Evolutionary conservation across 2,888 invertebrate genomes (phyloP).

Genomic region (Gandaritis pyraliata): DNA sequence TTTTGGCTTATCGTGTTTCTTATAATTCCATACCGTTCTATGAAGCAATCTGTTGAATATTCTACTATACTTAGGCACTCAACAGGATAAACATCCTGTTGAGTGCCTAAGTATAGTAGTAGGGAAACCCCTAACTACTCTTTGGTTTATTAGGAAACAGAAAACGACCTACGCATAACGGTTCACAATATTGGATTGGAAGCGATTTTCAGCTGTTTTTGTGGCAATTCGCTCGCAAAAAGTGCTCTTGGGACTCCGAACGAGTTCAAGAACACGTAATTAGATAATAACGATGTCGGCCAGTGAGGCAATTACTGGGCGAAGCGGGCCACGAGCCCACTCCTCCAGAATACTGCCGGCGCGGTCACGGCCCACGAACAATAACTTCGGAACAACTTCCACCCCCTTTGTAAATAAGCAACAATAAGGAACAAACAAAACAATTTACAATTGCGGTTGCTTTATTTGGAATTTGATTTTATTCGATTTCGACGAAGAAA

Average conservation of each 20-base stretch:
- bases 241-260: conserved; percentile 37
- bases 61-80: conserved; percentile 20
- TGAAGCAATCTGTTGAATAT: conserved; percentile 22
- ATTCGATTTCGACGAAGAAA: conserved; percentile 30
- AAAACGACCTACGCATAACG: conserved; percentile 25
- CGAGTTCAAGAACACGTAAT: conserved; percentile 51
- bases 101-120: no score
- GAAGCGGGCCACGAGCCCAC: conserved; percentile 40
- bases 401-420: conserved; percentile 51
- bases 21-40: conserved; percentile 1
- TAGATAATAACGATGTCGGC: conserved; percentile 55
- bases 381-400: conserved; percentile 53
- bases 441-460: conserved; percentile 45
- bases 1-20: background rate
- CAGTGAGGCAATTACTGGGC: conserved; percentile 56
- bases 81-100: no score
- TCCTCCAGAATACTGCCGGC: conserved; percentile 27
- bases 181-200: conserved; percentile 33
- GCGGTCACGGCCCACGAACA: conserved; percentile 48
- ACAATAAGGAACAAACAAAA: conserved; percentile 53
- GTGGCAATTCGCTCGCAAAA: conserved; percentile 31
- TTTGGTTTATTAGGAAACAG: conserved; percentile 31
- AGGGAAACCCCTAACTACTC: conserved; percentile 19
- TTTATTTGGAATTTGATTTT: conserved; percentile 39
- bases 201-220: conserved; percentile 34